Evolutionary conservation across 64 coral and sea anemone genomes (phyloP).

Genomic region (Astreopora myriophthalma): DNA sequence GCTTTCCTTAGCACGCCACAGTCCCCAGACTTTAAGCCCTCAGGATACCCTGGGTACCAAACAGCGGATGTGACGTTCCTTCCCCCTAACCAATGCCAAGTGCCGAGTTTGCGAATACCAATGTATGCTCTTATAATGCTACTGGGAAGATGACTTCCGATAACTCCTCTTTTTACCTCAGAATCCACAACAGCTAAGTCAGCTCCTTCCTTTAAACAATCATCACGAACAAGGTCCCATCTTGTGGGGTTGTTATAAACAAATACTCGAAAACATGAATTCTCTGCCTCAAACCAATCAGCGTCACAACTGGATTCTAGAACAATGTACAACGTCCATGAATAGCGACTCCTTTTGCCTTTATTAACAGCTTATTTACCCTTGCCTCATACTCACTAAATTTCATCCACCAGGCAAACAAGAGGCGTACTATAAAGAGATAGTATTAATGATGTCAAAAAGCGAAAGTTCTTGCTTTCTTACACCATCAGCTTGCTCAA

Average conservation of each 20-base stretch:
- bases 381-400: too few species aligned
- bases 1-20: neutral
- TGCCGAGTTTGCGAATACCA: conserved; percentile 10
- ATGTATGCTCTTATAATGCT: neutral
- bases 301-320: neutral
- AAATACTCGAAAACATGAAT: neutral
- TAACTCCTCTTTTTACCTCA: neutral
- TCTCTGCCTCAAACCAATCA: neutral
- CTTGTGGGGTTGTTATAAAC: neutral
- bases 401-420: too few species aligned
- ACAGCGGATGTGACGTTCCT: neutral
- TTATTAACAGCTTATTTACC: too few species aligned
- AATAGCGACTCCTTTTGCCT: too few species aligned
- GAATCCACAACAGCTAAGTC: conserved; percentile 25
- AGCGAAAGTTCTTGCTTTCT: too few species aligned
- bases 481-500: too few species aligned
- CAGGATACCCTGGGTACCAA: neutral
- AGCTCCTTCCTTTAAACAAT: neutral
- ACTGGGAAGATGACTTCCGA: neutral
- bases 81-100: conserved; percentile 23
- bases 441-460: too few species aligned
- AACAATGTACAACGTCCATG: too few species aligned
- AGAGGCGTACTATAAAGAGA: too few species aligned
- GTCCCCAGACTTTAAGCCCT: neutral
- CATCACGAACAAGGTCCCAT: neutral